Evolutionary conservation across 2,888 invertebrate genomes (phyloP).

Genomic region (Caenorhabditis uteleia): DNA sequence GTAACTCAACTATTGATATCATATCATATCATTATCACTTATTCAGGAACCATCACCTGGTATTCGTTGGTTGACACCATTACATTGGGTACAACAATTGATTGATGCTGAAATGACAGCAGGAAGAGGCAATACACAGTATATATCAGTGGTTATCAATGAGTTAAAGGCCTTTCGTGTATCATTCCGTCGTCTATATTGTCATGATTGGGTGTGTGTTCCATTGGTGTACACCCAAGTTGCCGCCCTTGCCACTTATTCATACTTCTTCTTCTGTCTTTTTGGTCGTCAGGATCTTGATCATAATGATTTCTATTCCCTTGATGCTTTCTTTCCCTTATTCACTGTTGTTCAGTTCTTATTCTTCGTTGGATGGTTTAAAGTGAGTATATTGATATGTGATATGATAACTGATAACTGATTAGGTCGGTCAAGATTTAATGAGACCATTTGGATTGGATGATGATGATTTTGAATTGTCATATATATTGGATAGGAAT

Average conservation of each 20-base stretch:
- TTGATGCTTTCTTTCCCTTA: constrained; percentile 49
- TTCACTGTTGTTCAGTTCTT: constrained; percentile 58
- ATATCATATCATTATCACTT: too few species aligned
- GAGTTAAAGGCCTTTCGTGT: constrained; percentile 47
- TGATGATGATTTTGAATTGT: constrained; percentile 56
- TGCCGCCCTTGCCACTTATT: constrained; percentile 70
- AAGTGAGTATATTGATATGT: too few species aligned
- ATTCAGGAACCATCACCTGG: constrained; percentile 46
- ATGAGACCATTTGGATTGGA: constrained; percentile 58
- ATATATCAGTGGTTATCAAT: constrained; percentile 33
- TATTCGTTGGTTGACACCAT: constrained; percentile 57
- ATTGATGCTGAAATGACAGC: constrained; percentile 29
- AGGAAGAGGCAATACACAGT: constrained; percentile 27
- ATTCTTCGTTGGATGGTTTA: constrained; percentile 61
- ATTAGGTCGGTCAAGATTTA: constrained; percentile 56
- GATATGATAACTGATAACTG: neutral
- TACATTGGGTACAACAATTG: constrained; percentile 59
- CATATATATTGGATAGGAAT: constrained; percentile 54
- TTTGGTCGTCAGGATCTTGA: constrained; percentile 68
- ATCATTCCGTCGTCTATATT: constrained; percentile 46
- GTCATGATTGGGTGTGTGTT: constrained; percentile 60
- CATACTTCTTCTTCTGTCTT: constrained; percentile 70
- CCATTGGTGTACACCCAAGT: constrained; percentile 62
- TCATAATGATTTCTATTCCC: constrained; percentile 24
- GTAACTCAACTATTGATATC: constrained; percentile 12